Evolutionary conservation across 2,113 vertebrate species (phyloP).

Genomic region (Anolis sagrei): DNA sequence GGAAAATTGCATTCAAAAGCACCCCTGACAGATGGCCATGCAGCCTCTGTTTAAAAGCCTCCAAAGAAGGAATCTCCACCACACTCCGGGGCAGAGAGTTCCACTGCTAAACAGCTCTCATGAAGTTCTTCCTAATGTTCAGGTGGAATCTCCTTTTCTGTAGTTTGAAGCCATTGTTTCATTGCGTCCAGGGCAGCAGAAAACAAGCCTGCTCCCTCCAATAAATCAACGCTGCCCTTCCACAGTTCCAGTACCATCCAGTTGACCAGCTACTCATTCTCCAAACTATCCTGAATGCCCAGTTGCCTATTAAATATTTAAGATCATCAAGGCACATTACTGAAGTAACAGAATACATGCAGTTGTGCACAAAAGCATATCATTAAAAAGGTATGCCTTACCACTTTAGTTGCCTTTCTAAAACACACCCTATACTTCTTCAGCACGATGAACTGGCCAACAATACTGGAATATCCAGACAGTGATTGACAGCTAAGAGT

Average conservation of each 20-base stretch:
- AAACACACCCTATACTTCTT: conserved; percentile 33
- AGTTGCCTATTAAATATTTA: not conserved
- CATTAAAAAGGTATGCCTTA: not conserved
- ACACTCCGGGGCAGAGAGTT: too few relatives aligned
- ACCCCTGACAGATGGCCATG: too few relatives aligned
- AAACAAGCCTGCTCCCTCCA: too few relatives aligned
- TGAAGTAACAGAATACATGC: not conserved
- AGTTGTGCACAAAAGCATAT: not conserved
- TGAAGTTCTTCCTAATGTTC: too few relatives aligned
- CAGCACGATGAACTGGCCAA: conserved; percentile 18
- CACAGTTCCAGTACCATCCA: not conserved
- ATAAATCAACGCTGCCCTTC: not conserved
- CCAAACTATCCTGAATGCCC: not conserved
- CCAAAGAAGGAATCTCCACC: too few relatives aligned
- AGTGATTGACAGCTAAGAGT: not conserved
- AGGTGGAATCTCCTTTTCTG: too few relatives aligned
- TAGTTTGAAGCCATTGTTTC: too few relatives aligned
- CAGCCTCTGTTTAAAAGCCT: too few relatives aligned
- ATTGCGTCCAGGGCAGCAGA: too few relatives aligned
- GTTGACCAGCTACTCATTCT: not conserved
- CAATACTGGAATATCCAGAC: conserved; percentile 9
- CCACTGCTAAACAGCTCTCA: too few relatives aligned
- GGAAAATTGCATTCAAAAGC: too few relatives aligned
- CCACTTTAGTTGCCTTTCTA: conserved; percentile 16
- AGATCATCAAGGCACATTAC: not conserved